Evolutionary conservation across 2,113 vertebrate species (phyloP).

Genomic region (Hoplias malabaricus): DNA sequence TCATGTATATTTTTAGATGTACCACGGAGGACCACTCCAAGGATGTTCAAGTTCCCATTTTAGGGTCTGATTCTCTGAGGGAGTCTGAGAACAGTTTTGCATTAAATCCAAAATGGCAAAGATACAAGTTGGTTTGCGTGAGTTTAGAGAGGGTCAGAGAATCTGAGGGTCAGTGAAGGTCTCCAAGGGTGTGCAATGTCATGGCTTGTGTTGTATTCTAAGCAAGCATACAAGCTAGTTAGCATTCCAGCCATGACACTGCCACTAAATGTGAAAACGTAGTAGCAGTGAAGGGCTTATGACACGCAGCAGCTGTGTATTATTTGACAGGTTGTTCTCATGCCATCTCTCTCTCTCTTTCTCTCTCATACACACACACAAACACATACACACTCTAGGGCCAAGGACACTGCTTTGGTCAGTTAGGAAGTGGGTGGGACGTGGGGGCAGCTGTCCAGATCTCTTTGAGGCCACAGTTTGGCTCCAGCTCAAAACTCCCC

Average conservation of each 20-base stretch:
- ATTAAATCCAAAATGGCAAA: too few relatives aligned
- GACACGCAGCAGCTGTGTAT: conserved; percentile 47
- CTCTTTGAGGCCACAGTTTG: conserved; percentile 35
- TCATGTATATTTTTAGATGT: too few relatives aligned
- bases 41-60: too few relatives aligned
- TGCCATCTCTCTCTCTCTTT: conserved; percentile 35
- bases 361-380: conserved; percentile 9
- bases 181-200: neutral
- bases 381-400: neutral
- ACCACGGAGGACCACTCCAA: too few relatives aligned
- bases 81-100: too few relatives aligned
- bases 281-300: conserved; percentile 7
- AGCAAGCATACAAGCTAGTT: neutral
- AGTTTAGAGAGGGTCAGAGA: neutral
- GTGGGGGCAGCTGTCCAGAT: conserved; percentile 39
- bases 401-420: conserved; percentile 36
- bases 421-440: neutral
- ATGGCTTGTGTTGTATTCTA: neutral
- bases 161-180: neutral
- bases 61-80: too few relatives aligned
- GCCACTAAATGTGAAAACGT: conserved; percentile 30
- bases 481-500: conserved; percentile 17
- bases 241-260: conserved; percentile 23
- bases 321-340: conserved; percentile 44
- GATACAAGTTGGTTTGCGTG: neutral